Evolutionary conservation across 2,888 invertebrate genomes (phyloP).

Genomic region (Dioctria rufipes): DNA sequence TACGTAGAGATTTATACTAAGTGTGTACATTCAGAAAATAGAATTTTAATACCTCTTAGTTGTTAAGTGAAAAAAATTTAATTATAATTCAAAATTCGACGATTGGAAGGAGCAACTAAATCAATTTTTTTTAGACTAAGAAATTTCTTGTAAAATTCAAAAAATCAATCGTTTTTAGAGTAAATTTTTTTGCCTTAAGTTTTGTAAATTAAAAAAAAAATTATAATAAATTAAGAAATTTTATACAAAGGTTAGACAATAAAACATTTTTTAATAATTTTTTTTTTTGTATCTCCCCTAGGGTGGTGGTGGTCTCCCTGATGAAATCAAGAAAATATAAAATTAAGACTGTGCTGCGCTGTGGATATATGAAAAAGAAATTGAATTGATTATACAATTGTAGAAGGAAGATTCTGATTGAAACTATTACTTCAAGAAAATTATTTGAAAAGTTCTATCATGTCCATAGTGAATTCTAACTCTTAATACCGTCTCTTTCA

Average conservation of each 20-base stretch:
- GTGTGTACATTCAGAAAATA: conserved; percentile 39
- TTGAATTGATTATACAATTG: too few relatives aligned
- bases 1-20: conserved; percentile 10
- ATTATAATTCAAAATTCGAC: conserved; percentile 1
- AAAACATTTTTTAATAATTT: conserved; percentile 2
- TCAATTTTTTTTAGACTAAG: neutral
- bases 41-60: conserved; percentile 45
- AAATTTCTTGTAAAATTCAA: conserved; percentile 17
- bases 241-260: conserved; percentile 40
- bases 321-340: too few relatives aligned
- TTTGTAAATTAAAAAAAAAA: conserved; percentile 8
- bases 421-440: too few relatives aligned
- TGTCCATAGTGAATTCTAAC: too few relatives aligned
- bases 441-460: too few relatives aligned
- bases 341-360: too few relatives aligned
- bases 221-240: conserved; percentile 26
- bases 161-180: conserved; percentile 3
- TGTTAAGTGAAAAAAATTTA: conserved; percentile 1
- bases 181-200: conserved; percentile 7
- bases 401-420: too few relatives aligned
- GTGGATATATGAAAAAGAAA: too few relatives aligned
- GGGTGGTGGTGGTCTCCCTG: neutral
- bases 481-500: too few relatives aligned
- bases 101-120: neutral
- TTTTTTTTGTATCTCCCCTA: neutral